A percentile compares a stretch with the other conserved stretches of the same genome.
Conservation (phyloP, 2,888 invertebrate species). For the Ornithoptera priamus region DNA sequence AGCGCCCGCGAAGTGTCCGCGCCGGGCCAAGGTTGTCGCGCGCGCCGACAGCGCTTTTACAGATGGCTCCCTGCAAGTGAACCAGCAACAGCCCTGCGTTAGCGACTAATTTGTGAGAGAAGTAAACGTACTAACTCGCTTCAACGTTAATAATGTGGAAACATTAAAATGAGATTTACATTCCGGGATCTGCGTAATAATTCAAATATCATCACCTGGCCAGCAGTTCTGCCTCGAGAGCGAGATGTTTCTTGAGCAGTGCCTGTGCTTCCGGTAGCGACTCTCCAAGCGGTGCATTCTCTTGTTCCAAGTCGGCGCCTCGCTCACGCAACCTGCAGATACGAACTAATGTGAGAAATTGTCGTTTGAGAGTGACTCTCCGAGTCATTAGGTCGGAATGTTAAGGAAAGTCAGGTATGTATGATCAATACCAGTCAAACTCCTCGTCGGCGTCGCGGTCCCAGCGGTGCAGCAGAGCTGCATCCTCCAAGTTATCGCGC, state of each 20-base stretch:
- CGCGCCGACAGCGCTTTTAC: slow-evolving; percentile 86
- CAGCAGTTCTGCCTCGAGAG: slow-evolving; percentile 92
- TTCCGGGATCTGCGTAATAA: too few species aligned
- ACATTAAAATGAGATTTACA: too few species aligned
- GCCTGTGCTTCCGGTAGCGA: slow-evolving; percentile 86
- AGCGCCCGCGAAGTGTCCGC: slow-evolving; percentile 91
- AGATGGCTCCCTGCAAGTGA: slow-evolving; percentile 84
- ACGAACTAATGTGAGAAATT: background rate
- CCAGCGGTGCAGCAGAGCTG: slow-evolving; percentile 92
- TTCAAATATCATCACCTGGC: slow-evolving; percentile 74
- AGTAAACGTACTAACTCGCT: too few species aligned
- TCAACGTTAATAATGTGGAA: too few species aligned
- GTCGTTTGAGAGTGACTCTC: too few species aligned
- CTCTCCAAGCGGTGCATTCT: slow-evolving; percentile 47
- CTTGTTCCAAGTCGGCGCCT: slow-evolving; percentile 43
- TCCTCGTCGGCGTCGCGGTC: slow-evolving; percentile 96
- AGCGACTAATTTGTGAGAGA: too few species aligned
- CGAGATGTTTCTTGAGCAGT: slow-evolving; percentile 95
- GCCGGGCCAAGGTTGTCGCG: slow-evolving; percentile 88
- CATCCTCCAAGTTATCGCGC: slow-evolving; percentile 95
- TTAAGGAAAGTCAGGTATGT: too few species aligned
- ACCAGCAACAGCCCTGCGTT: too few species aligned
- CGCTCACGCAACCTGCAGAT: slow-evolving; percentile 58
- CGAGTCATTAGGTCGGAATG: too few species aligned
- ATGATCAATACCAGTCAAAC: slow-evolving; percentile 87